A percentile compares a stretch with the other conserved stretches of the same genome.
Evolutionary conservation across 2,797 vertebrate genomes (phyloP).

Genomic region (Sebastolobus altivelis): DNA sequence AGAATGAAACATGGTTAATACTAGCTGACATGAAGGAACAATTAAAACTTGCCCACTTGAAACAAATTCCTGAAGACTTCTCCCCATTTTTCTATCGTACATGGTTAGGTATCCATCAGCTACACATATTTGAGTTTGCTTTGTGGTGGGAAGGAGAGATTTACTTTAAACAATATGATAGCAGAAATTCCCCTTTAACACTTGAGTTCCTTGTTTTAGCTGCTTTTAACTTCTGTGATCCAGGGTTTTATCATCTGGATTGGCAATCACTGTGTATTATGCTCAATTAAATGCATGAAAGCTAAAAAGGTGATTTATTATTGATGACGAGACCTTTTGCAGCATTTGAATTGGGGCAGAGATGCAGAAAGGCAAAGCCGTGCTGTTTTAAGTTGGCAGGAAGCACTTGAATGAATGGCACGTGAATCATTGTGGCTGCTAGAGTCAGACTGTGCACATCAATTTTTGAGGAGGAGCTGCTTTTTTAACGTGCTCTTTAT

Average conservation of each 20-base stretch:
- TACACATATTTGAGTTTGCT: background rate
- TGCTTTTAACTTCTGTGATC: background rate
- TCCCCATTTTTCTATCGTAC: too few relatives aligned
- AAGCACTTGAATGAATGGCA: background rate
- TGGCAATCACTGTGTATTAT: background rate
- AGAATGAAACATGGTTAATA: too few relatives aligned
- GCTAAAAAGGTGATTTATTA: background rate
- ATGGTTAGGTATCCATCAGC: background rate
- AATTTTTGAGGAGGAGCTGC: background rate
- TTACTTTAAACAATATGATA: background rate
- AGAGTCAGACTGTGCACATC: conserved; percentile 4
- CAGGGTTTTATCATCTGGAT: background rate
- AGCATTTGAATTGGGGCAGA: background rate
- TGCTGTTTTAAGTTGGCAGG: conserved; percentile 3
- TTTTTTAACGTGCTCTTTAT: conserved; percentile 13
- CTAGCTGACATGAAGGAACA: too few relatives aligned
- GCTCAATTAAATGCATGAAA: background rate
- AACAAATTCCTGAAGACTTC: too few relatives aligned
- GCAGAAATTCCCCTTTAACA: background rate
- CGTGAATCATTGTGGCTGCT: background rate
- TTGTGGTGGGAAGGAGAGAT: background rate
- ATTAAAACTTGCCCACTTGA: too few relatives aligned
- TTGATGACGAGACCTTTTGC: background rate
- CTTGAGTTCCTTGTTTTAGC: background rate
- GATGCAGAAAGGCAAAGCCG: conserved; percentile 1